Base-by-base conservation (phyloP, 53 echinoderm and acorn worm species). In the Henricia sp. region DNA sequence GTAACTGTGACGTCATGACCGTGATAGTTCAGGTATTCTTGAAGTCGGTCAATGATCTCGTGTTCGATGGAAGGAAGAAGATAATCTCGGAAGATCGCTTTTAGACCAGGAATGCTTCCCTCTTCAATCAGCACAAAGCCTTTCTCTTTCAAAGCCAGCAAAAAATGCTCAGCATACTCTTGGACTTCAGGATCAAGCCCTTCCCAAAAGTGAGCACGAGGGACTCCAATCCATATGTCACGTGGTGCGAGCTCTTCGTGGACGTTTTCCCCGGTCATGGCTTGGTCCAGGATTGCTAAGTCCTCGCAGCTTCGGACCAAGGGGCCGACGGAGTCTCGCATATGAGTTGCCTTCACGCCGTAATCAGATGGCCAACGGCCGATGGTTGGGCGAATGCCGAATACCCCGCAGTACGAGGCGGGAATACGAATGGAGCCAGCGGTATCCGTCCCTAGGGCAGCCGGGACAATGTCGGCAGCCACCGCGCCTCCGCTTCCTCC, bases 381-480 rank as follows among this genome's bases (percentile, higher is more conserved):
- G 9, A 0, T 54, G 74, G 74, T 74, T 0, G 74, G 74, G 3
- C 74, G 74, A 4, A 74, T 54, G 6, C 74, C 74, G 10, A 35
- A 74, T 12, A 74, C 56, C 39, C 74, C 74, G n/a, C 38, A 32
- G 74, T 74, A 74, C 5, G 74, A 74, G 4, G 74, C 37, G 0
- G 74, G 74, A 24, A 74, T 74, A 14, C 74, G 74, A 24, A 74
- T 24, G 10, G 74, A 74, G 21, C 74, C 74, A 1, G 23, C 74
- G 10, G 74, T 74, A 40, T 74, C 74, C 12, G 74, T 74, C 3
- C 74, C 74, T 6, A 74, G 55, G 37, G 74, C 74, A 38, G 56
- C 74, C 2, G 74, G 74, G 36, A 74, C 74, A 24, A 74, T 74
- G 56, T 74, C 56, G 3, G 74, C 74, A 26, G 56, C 74, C n/a